Conservation (phyloP, 30 jellyfish, hydroid and myxozoan genomes). For the Hydractinia echinata region DNA sequence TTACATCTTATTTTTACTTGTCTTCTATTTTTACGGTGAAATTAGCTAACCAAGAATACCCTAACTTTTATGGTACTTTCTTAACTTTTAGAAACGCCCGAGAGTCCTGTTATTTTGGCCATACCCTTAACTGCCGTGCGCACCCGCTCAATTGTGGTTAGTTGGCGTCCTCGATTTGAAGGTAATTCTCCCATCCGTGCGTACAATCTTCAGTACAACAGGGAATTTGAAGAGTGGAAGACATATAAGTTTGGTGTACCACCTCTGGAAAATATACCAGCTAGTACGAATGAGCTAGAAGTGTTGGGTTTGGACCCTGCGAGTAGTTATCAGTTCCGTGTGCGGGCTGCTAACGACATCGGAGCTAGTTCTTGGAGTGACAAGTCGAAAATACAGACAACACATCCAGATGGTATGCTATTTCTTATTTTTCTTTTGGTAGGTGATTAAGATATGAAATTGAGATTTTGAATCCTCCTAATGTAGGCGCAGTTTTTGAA, state of each 20-base stretch:
- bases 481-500: not conserved
- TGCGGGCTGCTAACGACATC: constrained; percentile 79
- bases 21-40: too few relatives aligned
- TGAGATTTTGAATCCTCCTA: not conserved
- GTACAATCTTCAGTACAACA: constrained; percentile 66
- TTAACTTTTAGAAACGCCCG: constrained; percentile 64
- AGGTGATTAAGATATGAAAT: not conserved
- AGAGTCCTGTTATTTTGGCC: constrained; percentile 81
- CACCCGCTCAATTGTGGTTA: constrained; percentile 60
- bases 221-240: constrained; percentile 73
- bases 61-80: too few relatives aligned
- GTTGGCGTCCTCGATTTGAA: constrained; percentile 77
- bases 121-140: constrained; percentile 60
- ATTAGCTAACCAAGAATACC: too few relatives aligned
- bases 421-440: not conserved
- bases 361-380: constrained; percentile 88
- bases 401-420: constrained; percentile 58
- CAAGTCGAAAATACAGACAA: constrained; percentile 35
- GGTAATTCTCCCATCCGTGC: constrained; percentile 80
- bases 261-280: constrained; percentile 35
- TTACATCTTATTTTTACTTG: too few relatives aligned
- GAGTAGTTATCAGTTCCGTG: constrained; percentile 67
- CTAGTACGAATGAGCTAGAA: constrained; percentile 34
- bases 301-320: constrained; percentile 56
- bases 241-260: constrained; percentile 37